These are phyloP conservation scores for Philopotamus ludificatus DNA, from an alignment of 1,140 invertebrate species.

Conservation along the genomic window DNA sequence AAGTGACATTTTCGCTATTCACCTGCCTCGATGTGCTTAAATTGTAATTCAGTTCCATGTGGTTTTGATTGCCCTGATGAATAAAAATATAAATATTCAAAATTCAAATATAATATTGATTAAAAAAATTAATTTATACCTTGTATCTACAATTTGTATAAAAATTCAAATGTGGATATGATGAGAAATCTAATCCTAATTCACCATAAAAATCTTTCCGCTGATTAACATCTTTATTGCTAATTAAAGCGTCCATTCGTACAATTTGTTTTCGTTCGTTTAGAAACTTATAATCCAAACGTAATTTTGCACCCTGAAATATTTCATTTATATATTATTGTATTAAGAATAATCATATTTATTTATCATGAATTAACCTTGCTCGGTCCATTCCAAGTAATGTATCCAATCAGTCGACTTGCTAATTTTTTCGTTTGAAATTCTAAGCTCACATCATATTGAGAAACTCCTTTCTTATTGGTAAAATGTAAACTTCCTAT, in stretches of 20 bases:
- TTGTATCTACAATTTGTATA: conserved; percentile 64
- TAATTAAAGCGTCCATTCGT: conserved; percentile 63
- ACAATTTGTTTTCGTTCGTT: conserved; percentile 66
- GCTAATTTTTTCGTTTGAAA: conserved; percentile 69
- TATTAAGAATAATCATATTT: conserved; percentile 6
- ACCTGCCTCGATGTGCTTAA: conserved; percentile 46
- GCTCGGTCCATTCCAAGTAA: conserved; percentile 57
- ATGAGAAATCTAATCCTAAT: conserved; percentile 66
- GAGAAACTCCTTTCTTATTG: conserved; percentile 67
- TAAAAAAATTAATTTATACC: conserved; percentile 48
- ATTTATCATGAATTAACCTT: conserved; percentile 27
- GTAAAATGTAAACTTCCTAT: conserved; percentile 56
- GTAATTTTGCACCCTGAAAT: conserved; percentile 55
- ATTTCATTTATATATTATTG: conserved; percentile 3
- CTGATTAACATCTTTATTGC: conserved; percentile 59
- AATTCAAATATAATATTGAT: not conserved
- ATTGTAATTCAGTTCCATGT: conserved; percentile 50
- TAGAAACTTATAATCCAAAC: conserved; percentile 68
- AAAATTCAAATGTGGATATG: conserved; percentile 75
- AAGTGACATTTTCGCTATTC: conserved; percentile 44
- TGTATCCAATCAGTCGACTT: conserved; percentile 67
- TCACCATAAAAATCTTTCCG: conserved; percentile 64
- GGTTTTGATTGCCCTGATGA: conserved; percentile 50
- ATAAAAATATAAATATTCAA: conserved; percentile 16
- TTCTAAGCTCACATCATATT: conserved; percentile 66